Base-by-base conservation (phyloP, 2,888 invertebrate species). In the Lysandra coridon region DNA sequence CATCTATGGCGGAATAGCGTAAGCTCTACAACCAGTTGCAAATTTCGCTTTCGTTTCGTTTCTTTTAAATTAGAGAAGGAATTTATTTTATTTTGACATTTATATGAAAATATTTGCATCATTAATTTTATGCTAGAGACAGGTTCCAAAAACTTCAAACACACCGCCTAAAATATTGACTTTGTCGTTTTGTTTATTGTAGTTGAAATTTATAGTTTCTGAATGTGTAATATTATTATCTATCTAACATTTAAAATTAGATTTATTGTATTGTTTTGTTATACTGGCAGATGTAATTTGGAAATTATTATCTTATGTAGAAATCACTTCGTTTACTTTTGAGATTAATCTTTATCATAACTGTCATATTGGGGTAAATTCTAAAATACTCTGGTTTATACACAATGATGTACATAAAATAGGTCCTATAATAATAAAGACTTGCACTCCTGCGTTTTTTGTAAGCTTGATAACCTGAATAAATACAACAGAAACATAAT, bases 1-100 rank as follows among this genome's bases (percentile, higher is more conserved):
- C 76, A 76, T 76, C 76, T 76, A 14, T 76, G 53, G 17, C 33
- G 57, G 33, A 76, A 76, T 76, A 76, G 76, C 76, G 53, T 57
- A 76, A 76, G 33, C 53, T 5, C 14, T 7, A 17, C 30, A 57
- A 76, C 53, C 23, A 33, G 33, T 53, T 49, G 30, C 30, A 4
- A 40, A 75, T 75, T 75, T 49, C 75, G 49, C 44, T 49, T 75
- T 75, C 75, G 4, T 75, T 49, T 23, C 3, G 4, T 75, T 49
- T 23, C 3, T 10, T 44, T 44, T 74, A 49, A 0, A 49, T 75
- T 44, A 23, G 23, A 23, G 12, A 33, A 33, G 12, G 69, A 69
- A 69, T 69, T 33, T 69, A 69, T 69, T 69, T 33, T 37, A 69
- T 69, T 69, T 12, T 69, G 33, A 69, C 69, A 69, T 14, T 62